Conservation (phyloP, 2,888 invertebrate genomes). For the Altica lythri region DNA sequence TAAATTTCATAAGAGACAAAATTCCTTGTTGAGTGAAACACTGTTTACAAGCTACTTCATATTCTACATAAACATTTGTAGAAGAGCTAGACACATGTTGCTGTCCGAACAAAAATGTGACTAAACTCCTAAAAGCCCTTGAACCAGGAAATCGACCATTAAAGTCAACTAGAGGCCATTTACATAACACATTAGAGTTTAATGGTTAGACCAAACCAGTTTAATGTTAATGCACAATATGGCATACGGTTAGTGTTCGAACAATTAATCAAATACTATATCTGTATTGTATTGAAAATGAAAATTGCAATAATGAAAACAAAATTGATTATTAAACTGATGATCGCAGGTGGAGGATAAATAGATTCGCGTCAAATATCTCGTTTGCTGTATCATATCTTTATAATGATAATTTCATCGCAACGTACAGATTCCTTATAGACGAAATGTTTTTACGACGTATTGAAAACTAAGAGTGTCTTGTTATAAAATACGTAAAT, state of each 20-base stretch:
- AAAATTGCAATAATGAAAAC: conserved; percentile 11
- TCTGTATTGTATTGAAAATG: conserved; percentile 5
- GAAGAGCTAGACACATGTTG: not conserved
- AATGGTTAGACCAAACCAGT: conserved; percentile 1
- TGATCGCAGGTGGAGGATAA: conserved; percentile 7
- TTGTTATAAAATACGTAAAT: too few relatives aligned
- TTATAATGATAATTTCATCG: too few relatives aligned
- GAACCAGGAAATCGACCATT: conserved; percentile 2
- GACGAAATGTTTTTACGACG: too few relatives aligned
- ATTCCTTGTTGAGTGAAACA: too few relatives aligned
- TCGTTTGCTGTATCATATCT: too few relatives aligned
- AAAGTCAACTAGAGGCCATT: conserved; percentile 1
- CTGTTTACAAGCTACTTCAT: too few relatives aligned
- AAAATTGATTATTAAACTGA: conserved; percentile 1
- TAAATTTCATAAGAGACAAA: too few relatives aligned
- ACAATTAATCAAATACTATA: conserved; percentile 3
- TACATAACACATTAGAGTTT: conserved; percentile 10
- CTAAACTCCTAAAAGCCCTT: conserved; percentile 6
- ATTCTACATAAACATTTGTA: too few relatives aligned
- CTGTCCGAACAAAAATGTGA: not conserved
- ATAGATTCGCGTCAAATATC: too few relatives aligned
- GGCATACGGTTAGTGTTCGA: not conserved
- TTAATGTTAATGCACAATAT: conserved; percentile 4
- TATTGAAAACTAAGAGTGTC: too few relatives aligned
- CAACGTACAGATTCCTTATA: too few relatives aligned